Base-by-base conservation (phyloP, 1,140 invertebrate genomes). In the Apis florea region DNA sequence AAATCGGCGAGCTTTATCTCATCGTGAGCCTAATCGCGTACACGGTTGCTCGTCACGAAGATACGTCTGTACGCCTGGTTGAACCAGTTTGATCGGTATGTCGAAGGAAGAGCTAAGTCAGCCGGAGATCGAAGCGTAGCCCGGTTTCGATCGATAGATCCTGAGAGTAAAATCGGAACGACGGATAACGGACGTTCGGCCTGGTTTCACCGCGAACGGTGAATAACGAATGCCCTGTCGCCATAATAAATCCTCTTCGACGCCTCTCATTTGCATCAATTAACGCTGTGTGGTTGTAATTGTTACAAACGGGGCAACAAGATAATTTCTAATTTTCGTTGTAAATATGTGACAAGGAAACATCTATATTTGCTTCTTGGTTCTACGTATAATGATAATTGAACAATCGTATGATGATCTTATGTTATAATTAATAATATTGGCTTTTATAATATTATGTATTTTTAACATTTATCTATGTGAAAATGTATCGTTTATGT, bases 121-220 rank as follows among this genome's bases (percentile, higher is more conserved):
- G 49, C 19, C 24, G 31, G n/a, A 69, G 79, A 85, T 85, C 78
- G 84, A 85, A 54, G 19, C 53, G 54, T 63, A 61, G 56, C 21
- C 19, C 56, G 21, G 70, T 74, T 67, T 82, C 72, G 72, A 85
- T 85, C 84, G 83, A 85, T 85, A 49, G 15, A 72, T 82, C 13
- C 47, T 51, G 61, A 51, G 79, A 72, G 68, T 54, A 75, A 77
- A 85, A 85, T 85, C 82, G 79, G 83, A 85, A 63, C 83, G 72
- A 79, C 58, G 80, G 58, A 69, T 85, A 85, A 85, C 83, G 83
- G 71, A 85, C 84, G 72, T 82, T 82, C 79, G 83, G 73, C 84
- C 83, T 72, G 79, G 79, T 82, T 85, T 72, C 53, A 56, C 71
- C 59, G 71, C 58, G 31, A 53, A 85, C 72, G 26, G 51, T 53